phyloP scores from a whole-genome alignment of 2,797 vertebrate species.

The Nasua narica region DNA sequence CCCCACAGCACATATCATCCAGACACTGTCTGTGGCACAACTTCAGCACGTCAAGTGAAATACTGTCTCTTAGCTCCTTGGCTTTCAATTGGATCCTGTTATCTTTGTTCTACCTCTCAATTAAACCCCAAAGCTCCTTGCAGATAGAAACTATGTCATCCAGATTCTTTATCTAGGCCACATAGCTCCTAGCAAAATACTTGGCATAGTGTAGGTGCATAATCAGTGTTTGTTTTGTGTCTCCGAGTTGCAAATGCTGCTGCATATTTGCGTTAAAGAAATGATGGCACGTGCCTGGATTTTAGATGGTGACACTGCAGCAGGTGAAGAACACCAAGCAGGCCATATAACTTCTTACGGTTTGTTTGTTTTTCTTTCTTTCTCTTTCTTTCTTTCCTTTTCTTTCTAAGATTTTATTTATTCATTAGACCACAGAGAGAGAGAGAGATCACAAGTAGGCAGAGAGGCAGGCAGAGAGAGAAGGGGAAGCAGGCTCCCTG shows the following conservation, averaged over 20 bases:
- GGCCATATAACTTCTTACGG: not conserved
- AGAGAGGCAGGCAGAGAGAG: no score
- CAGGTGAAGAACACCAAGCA: not conserved
- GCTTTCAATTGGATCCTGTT: not conserved
- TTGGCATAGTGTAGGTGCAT: not conserved
- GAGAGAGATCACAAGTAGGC: no score
- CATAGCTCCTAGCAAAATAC: not conserved
- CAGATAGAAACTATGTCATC: not conserved
- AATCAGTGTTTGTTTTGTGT: not conserved
- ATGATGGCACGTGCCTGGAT: not conserved
- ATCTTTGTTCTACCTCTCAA: not conserved
- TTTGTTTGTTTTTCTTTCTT: no score
- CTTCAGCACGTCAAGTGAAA: slow-evolving; percentile 14
- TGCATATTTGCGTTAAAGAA: not conserved
- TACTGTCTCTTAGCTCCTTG: not conserved
- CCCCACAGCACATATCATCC: not conserved
- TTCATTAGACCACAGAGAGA: no score
- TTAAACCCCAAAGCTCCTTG: slow-evolving; percentile 1
- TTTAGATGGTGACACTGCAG: not conserved
- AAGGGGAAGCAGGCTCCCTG: no score
- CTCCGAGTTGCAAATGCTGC: not conserved
- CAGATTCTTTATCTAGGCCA: slow-evolving; percentile 28
- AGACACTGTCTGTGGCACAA: not conserved
- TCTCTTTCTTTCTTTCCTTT: no score
- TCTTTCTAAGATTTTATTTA: no score